Evolutionary conservation across 2,888 invertebrate species (phyloP), one percentile per base, ranked within the genome.

Genomic region (Chloroclysta siterata): DNA sequence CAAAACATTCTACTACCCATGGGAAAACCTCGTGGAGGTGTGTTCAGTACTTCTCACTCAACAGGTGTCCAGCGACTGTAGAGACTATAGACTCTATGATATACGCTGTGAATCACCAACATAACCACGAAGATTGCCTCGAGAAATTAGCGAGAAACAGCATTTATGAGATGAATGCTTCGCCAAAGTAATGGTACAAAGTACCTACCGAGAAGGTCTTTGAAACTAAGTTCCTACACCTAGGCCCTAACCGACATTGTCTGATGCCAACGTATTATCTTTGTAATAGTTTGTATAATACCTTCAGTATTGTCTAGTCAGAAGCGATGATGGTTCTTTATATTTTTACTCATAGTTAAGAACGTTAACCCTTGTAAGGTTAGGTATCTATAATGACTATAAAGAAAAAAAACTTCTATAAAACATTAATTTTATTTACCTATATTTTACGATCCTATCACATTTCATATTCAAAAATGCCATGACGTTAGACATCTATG

Each of bases 21-120:
- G 93, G 93, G 1, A 93, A 93, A 70, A 93, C 93, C 0, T 93
- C 93, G 0, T 93, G 93, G 93, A 75, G 93, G 44, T 93, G 93
- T 75, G 93, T 93, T 10, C 93, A 93, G 69, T 93, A 93, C 72
- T 93, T 93, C 74, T 93, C 93, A 0, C 75, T 93, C n/a, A 93
- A 93, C 72, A 79, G 93, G 67, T 93, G 93, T 79, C 93, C 93
- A 0, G 93, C 93, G 0, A 93, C 93, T 0, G 90, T 93, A 0
- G 93, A 93, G 71, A 93, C 93, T 1, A 89, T 93, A 79, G 92
- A 93, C 60, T 73, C 89, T 0, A 89, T 91, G 89, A 91, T 93
- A 58, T 93, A 89, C 58, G 89, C 93, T 0, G 83, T 92, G 10
- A 93, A 93, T 66, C 93, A 93, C 65, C 89, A 89, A 63, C 93